Conservation (phyloP, 1,140 invertebrate species). For the Procambarus clarkii region DNA sequence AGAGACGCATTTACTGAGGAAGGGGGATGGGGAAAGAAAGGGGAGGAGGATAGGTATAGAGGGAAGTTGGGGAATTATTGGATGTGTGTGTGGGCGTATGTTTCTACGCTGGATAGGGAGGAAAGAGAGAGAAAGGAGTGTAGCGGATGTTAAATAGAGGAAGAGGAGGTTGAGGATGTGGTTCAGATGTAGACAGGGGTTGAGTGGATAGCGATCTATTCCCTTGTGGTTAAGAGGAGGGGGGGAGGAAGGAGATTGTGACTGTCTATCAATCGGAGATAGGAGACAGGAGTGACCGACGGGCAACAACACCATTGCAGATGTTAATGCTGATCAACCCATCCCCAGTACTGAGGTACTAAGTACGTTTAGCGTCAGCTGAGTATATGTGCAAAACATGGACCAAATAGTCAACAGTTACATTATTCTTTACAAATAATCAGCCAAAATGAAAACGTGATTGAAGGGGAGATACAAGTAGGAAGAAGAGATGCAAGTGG, state of each 20-base stretch:
- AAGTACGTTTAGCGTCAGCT: too few relatives aligned
- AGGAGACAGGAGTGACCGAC: conserved; percentile 18
- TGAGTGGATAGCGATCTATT: too few relatives aligned
- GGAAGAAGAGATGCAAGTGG: not conserved
- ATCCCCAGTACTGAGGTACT: not conserved
- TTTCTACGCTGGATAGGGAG: not conserved
- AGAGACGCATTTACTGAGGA: not conserved
- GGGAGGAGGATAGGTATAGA: not conserved
- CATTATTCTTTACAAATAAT: too few relatives aligned
- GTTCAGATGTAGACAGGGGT: too few relatives aligned
- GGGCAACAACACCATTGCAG: conserved; percentile 23
- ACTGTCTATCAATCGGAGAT: not conserved
- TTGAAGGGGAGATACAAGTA: not conserved
- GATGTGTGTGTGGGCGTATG: too few relatives aligned
- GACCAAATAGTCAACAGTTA: too few relatives aligned
- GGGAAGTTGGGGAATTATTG: not conserved
- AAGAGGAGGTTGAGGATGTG: too few relatives aligned
- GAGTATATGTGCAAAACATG: too few relatives aligned
- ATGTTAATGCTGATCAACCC: not conserved
- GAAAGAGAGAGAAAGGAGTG: not conserved
- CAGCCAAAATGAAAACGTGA: too few relatives aligned
- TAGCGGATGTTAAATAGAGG: not conserved
- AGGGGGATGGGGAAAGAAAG: not conserved
- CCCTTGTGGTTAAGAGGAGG: not conserved
- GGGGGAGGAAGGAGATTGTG: not conserved